These are phyloP conservation scores for Drosophila prosaltans DNA, from an alignment of 1,140 invertebrate genomes.

Conservation along the genomic window DNA sequence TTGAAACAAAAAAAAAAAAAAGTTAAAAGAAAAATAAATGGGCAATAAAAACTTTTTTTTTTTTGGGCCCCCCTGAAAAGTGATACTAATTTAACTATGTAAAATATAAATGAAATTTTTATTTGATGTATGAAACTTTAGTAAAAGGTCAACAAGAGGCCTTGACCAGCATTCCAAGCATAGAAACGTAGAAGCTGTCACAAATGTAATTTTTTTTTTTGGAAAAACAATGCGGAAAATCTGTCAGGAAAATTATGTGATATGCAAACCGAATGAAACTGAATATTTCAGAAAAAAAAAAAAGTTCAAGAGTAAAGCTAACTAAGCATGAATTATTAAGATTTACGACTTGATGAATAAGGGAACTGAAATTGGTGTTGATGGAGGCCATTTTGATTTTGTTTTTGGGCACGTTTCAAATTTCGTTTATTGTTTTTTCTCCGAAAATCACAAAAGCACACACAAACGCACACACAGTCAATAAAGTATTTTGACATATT, in stretches of 20 bases:
- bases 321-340: conserved; percentile 20
- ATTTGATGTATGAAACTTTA: conserved; percentile 3
- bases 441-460: neutral
- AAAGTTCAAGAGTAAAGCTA: neutral
- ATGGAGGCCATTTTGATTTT: conserved; percentile 11
- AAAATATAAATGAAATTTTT: conserved; percentile 3
- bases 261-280: conserved; percentile 7
- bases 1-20: neutral
- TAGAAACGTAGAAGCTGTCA: conserved; percentile 2
- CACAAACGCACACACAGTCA: conserved; percentile 11
- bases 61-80: neutral
- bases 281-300: neutral
- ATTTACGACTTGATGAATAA: neutral
- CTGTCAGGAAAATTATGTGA: neutral
- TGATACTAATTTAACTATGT: conserved; percentile 5
- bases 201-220: neutral
- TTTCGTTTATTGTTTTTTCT: conserved; percentile 30
- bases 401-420: conserved; percentile 8
- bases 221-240: conserved; percentile 1
- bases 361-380: neutral
- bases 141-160: conserved; percentile 2
- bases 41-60: conserved; percentile 11
- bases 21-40: conserved; percentile 2
- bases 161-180: conserved; percentile 1
- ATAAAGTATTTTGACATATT: conserved; percentile 23